A percentile compares a stretch with the other conserved stretches of the same genome.
These are phyloP conservation scores for Chaenodraco wilsoni DNA, from an alignment of 2,797 vertebrate genomes.

Conservation along the genomic window DNA sequence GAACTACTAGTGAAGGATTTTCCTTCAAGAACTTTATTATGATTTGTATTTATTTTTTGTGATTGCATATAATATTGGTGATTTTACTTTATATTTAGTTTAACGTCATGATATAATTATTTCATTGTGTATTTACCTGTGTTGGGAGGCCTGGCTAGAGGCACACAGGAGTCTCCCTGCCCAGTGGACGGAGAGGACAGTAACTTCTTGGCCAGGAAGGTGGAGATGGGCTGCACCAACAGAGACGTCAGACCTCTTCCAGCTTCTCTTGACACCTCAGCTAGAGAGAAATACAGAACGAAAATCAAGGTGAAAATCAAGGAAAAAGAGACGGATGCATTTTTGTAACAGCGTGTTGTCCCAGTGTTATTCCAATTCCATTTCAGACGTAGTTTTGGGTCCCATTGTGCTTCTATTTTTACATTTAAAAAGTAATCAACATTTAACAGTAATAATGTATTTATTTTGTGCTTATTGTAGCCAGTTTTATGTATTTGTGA, in stretches of 20 bases:
- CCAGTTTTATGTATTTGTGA: not conserved
- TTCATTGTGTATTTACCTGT: conserved; percentile 78
- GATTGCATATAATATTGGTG: not conserved
- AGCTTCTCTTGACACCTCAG: conserved; percentile 80
- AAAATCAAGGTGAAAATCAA: not conserved
- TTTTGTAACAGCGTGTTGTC: not conserved
- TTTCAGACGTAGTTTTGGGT: not conserved
- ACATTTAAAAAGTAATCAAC: too few relatives aligned
- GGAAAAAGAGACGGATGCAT: not conserved
- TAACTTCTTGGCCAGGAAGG: conserved; percentile 85
- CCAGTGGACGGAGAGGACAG: conserved; percentile 68
- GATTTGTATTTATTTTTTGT: not conserved
- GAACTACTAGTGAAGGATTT: not conserved
- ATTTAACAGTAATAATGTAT: not conserved
- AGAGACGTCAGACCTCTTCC: conserved; percentile 83
- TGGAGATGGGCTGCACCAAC: conserved; percentile 92
- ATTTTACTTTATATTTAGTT: too few relatives aligned
- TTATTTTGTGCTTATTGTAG: not conserved
- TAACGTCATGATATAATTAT: too few relatives aligned
- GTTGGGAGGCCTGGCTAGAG: conserved; percentile 76
- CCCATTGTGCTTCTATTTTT: not conserved
- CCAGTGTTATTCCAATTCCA: not conserved
- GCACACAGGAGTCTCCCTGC: conserved; percentile 75
- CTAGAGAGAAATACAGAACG: conserved; percentile 67
- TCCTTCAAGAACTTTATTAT: not conserved